Conservation (phyloP, 2,797 vertebrate species). For the Hydrophis major region DNA sequence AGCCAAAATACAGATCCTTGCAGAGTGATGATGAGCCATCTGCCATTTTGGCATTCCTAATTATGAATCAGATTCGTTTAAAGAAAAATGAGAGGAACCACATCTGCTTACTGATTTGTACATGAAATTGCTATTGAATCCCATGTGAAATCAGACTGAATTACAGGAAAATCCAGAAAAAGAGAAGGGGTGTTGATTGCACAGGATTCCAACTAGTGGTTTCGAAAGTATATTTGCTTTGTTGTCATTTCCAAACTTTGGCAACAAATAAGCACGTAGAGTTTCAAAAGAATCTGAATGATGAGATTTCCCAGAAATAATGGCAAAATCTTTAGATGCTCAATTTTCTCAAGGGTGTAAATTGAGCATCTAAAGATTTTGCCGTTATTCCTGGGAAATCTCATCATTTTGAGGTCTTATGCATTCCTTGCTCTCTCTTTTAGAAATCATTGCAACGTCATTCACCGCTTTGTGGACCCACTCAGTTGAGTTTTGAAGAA, state of each 20-base stretch:
- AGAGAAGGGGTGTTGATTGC: neutral
- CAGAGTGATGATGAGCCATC: neutral
- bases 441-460: neutral
- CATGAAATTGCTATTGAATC: neutral
- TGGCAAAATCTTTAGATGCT: neutral
- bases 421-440: neutral
- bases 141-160: neutral
- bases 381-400: no score
- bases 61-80: neutral
- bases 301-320: neutral
- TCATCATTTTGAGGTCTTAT: neutral
- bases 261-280: neutral
- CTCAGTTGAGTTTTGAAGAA: conserved; percentile 22
- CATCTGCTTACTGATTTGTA: neutral
- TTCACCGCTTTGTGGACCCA: neutral
- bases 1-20: no score
- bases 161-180: neutral
- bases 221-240: neutral
- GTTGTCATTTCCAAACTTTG: neutral
- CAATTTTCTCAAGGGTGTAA: neutral
- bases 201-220: neutral
- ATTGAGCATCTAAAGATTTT: neutral
- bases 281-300: neutral
- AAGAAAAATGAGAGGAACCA: neutral
- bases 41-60: neutral